Evolutionary conservation across 2,888 invertebrate species (phyloP).

Genomic region (Caenorhabditis sulstoni): DNA sequence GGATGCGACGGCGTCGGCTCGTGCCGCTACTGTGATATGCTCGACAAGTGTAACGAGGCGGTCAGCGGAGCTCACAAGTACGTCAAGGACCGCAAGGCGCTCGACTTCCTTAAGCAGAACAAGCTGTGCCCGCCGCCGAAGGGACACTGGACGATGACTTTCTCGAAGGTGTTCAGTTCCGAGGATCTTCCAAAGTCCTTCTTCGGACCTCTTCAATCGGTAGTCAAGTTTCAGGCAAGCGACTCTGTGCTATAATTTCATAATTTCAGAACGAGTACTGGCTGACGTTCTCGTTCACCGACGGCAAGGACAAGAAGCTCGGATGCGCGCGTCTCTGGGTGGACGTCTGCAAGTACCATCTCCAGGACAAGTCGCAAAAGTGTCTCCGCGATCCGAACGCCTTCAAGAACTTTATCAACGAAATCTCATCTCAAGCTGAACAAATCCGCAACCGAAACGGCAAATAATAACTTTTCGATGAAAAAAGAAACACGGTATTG

Average conservation of each 20-base stretch:
- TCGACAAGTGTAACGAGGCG: slow-evolving; percentile 80
- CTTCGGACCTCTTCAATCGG: slow-evolving; percentile 80
- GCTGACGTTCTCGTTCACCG: slow-evolving; percentile 81
- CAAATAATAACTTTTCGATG: slow-evolving; percentile 36
- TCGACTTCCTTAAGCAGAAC: slow-evolving; percentile 75
- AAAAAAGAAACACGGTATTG: not conserved
- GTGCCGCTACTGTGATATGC: slow-evolving; percentile 80
- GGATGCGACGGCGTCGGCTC: slow-evolving; percentile 81
- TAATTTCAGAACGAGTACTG: slow-evolving; percentile 80
- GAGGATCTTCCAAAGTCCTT: slow-evolving; percentile 80
- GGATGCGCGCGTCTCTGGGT: slow-evolving; percentile 80
- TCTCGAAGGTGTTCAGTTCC: slow-evolving; percentile 80
- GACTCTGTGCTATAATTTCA: not conserved
- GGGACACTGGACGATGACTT: slow-evolving; percentile 81
- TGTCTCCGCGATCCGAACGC: slow-evolving; percentile 80
- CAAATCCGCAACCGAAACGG: slow-evolving; percentile 75
- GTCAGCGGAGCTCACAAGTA: slow-evolving; percentile 80
- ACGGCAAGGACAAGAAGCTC: slow-evolving; percentile 78
- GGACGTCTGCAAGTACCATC: slow-evolving; percentile 80
- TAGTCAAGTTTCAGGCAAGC: slow-evolving; percentile 17
- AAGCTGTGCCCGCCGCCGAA: slow-evolving; percentile 72
- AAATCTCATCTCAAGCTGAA: slow-evolving; percentile 80
- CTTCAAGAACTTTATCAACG: slow-evolving; percentile 80
- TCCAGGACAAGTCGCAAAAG: slow-evolving; percentile 77
- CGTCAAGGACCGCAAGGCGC: slow-evolving; percentile 77